Evolutionary conservation across 30 jellyfish, hydroid and myxozoan species (phyloP), one percentile per base, ranked within the genome.

Genomic region (Pseudorhiza aurosa): DNA sequence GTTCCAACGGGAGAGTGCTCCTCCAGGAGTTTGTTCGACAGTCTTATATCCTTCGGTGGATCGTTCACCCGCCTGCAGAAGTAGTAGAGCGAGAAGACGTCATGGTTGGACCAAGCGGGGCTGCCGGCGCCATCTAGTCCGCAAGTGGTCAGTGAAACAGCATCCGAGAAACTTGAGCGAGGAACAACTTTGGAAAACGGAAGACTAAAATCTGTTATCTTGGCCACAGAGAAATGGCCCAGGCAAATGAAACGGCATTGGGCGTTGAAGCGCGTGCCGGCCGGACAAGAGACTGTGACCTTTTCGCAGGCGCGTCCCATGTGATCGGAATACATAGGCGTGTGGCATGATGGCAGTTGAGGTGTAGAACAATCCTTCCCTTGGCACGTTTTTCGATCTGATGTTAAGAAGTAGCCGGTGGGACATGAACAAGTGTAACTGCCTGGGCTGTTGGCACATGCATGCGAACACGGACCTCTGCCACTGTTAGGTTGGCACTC

Each of bases 11-110:
- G 86, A 0, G 96, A 75, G 35, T 91, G 96, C 68, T 91, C 98
- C 44, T 18, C 8, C 0, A 85, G n/a, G n/a, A 75, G 85, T 2
- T 19, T 60, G 37, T 75, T 59, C 1, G 98, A 68, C 7, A 91
- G 71, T 22, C 40, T 8, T 26, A 91, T 55, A 26, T 58, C 37
- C 10, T 71, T 24, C 17, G 98, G 98, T 24, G 98, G 98, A 74
- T 91, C 96, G 62, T 91, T 85, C 15, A 53, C 26, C n/a, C 98
- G 73, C 36, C 96, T 92, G 88, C 98, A 91, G 71, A 17, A 91
- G 39, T 68, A 77, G 21, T 81, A 39, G 37, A 9, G 32, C 33
- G 0, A 15, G 53, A 76, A 76, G 1, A 2, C 31, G 14, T 25
- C 37, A 0, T 2, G 45, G 26, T 76, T 40, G 35, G 87, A 29